phyloP scores from a whole-genome alignment of 2,113 vertebrate species.

The Aptenodytes forsteri region DNA sequence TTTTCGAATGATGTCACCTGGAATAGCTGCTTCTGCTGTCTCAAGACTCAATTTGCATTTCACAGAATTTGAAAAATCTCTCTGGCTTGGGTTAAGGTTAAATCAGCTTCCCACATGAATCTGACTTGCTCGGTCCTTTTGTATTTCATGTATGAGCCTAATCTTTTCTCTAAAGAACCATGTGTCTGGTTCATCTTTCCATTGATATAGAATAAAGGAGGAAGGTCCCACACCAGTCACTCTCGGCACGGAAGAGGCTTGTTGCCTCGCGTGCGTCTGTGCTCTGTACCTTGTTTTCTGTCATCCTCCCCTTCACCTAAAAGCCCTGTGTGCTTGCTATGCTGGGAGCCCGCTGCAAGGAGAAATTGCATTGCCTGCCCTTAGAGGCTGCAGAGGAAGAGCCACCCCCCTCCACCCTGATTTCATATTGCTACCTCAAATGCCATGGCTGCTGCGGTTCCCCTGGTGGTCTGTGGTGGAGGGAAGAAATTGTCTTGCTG shows the following conservation, averaged over 20 bases:
- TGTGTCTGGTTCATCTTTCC: constrained; percentile 5
- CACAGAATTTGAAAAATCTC: neutral
- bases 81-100: constrained; percentile 28
- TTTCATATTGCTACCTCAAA: neutral
- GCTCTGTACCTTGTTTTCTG: neutral
- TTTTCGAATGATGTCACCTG: neutral
- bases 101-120: neutral
- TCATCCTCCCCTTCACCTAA: neutral
- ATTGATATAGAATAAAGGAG: constrained; percentile 15
- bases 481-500: neutral
- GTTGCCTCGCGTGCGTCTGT: neutral
- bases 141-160: neutral
- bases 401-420: neutral
- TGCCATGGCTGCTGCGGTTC: neutral
- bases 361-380: neutral
- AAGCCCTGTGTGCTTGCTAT: neutral
- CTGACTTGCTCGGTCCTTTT: constrained; percentile 7
- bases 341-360: neutral
- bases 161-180: neutral
- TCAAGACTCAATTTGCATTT: constrained; percentile 22
- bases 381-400: neutral
- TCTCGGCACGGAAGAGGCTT: neutral
- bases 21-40: neutral
- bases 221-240: neutral
- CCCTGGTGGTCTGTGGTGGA: neutral